Percentiles rank a stretch among this genome's conserved stretches.
Conservation (phyloP, 1,140 invertebrate species). For the Conus betulinus region DNA sequence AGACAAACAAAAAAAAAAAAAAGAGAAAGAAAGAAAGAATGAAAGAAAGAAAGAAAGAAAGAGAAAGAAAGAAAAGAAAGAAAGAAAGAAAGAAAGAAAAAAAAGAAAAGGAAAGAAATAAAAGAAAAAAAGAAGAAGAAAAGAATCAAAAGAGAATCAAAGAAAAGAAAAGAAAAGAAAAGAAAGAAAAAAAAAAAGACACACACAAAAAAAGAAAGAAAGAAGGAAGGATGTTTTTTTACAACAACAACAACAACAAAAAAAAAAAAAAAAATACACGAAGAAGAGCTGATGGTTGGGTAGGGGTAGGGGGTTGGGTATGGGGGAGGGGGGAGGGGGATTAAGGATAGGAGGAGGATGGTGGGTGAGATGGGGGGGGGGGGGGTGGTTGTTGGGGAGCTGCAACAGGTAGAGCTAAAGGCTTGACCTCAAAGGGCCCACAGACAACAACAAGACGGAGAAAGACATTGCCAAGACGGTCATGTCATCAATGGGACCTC, state of each 20-base stretch:
- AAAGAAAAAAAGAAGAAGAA: background rate
- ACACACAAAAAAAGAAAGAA: background rate
- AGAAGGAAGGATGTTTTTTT: background rate
- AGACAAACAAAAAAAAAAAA: background rate
- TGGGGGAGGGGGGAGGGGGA: too few species aligned
- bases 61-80: background rate
- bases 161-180: background rate
- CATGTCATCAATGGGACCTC: too few species aligned
- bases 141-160: background rate
- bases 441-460: too few species aligned
- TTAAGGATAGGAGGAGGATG: too few species aligned
- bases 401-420: too few species aligned
- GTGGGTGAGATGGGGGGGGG: too few species aligned
- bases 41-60: background rate
- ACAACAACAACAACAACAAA: background rate
- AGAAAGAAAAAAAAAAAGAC: background rate
- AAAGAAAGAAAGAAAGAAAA: background rate
- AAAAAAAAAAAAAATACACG: background rate
- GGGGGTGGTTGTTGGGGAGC: too few species aligned
- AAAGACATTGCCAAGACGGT: too few species aligned
- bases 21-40: background rate
- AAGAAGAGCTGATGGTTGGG: too few species aligned
- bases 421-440: too few species aligned
- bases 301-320: too few species aligned
- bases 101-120: background rate